Evolutionary conservation across 2,113 vertebrate species (phyloP).

Genomic region (Mesoclemmys tuberculata): DNA sequence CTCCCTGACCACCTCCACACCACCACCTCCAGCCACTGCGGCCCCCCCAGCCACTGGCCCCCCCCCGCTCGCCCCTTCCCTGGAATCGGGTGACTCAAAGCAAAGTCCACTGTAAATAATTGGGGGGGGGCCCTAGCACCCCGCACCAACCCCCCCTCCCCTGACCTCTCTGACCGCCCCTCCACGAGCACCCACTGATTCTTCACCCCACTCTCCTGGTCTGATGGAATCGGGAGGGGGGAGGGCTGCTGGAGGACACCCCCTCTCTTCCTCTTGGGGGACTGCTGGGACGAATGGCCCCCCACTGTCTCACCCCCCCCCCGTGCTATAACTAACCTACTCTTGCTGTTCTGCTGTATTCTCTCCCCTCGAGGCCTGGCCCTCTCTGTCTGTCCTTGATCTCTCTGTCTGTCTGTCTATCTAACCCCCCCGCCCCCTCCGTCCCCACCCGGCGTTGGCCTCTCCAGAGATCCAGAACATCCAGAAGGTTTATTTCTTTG

Average conservation of each 20-base stretch:
- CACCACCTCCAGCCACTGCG: no score
- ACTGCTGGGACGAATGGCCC: background rate
- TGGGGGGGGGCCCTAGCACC: background rate
- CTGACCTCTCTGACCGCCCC: no score
- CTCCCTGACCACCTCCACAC: background rate
- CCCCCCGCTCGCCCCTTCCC: no score
- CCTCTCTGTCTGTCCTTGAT: background rate
- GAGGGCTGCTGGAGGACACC: background rate
- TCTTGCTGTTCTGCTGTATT: background rate
- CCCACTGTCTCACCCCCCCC: no score
- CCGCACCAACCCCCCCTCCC: no score
- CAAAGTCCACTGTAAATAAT: background rate
- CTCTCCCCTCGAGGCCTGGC: background rate
- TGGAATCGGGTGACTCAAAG: background rate
- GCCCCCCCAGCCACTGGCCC: no score
- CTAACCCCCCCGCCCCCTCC: background rate
- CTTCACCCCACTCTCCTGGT: background rate
- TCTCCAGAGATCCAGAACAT: constrained; percentile 87
- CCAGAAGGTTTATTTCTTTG: constrained; percentile 89
- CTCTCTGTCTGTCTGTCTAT: background rate
- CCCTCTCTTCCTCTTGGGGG: background rate
- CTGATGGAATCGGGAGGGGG: no score
- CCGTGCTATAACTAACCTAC: background rate
- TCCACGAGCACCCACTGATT: background rate
- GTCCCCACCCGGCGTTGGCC: background rate